Conservation (phyloP, 2,113 vertebrate genomes). For the Phycodurus eques region DNA sequence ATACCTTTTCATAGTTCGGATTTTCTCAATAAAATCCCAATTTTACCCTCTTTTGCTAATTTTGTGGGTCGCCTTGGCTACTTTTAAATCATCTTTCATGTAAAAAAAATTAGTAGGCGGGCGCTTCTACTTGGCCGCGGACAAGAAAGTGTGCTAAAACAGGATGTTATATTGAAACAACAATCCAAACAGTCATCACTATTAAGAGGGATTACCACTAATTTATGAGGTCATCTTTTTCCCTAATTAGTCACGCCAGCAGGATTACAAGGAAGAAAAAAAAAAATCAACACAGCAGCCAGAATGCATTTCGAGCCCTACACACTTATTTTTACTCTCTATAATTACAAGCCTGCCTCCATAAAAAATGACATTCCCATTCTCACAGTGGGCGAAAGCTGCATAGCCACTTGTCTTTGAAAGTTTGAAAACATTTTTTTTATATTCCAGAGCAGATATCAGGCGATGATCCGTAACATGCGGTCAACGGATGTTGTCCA, state of each 20-base stretch:
- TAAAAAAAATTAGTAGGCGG: not conserved
- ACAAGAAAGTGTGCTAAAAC: not conserved
- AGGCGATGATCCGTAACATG: not conserved
- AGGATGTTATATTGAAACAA: slow-evolving; percentile 2
- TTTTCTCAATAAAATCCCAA: not conserved
- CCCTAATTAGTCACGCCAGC: slow-evolving; percentile 26
- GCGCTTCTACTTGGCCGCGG: not conserved
- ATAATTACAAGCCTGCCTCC: slow-evolving; percentile 1
- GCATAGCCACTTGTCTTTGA: not conserved
- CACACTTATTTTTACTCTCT: slow-evolving; percentile 1
- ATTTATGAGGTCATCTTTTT: slow-evolving; percentile 43
- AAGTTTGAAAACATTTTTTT: not conserved
- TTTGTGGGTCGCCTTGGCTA: not conserved
- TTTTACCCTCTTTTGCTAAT: not conserved
- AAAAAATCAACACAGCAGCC: not conserved
- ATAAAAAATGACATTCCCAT: not conserved
- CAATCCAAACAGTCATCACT: slow-evolving; percentile 43
- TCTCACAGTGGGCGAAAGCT: not conserved
- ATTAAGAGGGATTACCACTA: slow-evolving; percentile 40
- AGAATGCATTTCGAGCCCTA: not conserved
- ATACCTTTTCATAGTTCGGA: not conserved
- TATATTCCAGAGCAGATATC: not conserved
- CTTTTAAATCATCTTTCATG: not conserved
- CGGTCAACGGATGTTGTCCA: not conserved
- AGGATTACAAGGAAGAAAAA: slow-evolving; percentile 21